Conservation (phyloP, 2,888 invertebrate genomes). For the Parnassius orleans region DNA sequence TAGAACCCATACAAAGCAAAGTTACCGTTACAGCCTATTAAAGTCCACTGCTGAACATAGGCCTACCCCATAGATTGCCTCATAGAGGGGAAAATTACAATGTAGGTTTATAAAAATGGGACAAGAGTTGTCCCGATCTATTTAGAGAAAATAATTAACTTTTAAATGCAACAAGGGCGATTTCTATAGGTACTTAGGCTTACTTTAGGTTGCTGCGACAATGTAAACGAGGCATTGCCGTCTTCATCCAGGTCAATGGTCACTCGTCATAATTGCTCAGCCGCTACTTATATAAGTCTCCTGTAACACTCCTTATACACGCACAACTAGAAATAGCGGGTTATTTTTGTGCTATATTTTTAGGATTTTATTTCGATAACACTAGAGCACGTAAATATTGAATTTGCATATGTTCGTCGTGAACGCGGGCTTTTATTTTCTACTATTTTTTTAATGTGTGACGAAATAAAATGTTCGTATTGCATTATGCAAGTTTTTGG, state of each 20-base stretch:
- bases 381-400: constrained; percentile 12
- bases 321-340: constrained; percentile 18
- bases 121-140: too few relatives aligned
- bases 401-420: constrained; percentile 1
- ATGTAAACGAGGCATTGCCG: constrained; percentile 33
- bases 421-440: background rate
- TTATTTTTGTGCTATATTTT: constrained; percentile 10
- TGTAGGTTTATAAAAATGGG: too few relatives aligned
- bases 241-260: constrained; percentile 38
- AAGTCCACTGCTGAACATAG: too few relatives aligned
- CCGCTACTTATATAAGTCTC: constrained; percentile 29
- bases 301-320: constrained; percentile 29
- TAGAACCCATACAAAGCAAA: background rate
- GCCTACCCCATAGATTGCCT: too few relatives aligned
- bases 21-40: background rate
- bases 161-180: background rate
- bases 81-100: too few relatives aligned
- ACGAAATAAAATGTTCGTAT: background rate
- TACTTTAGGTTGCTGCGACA: constrained; percentile 12
- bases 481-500: background rate
- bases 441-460: background rate
- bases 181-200: too few relatives aligned
- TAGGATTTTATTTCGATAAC: constrained; percentile 5
- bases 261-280: constrained; percentile 46
- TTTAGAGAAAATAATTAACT: too few relatives aligned